A percentile compares a stretch with the other conserved stretches of the same genome.
These are phyloP conservation scores for Holocentrus rufus DNA, from an alignment of 2,797 vertebrate genomes.

Conservation along the genomic window DNA sequence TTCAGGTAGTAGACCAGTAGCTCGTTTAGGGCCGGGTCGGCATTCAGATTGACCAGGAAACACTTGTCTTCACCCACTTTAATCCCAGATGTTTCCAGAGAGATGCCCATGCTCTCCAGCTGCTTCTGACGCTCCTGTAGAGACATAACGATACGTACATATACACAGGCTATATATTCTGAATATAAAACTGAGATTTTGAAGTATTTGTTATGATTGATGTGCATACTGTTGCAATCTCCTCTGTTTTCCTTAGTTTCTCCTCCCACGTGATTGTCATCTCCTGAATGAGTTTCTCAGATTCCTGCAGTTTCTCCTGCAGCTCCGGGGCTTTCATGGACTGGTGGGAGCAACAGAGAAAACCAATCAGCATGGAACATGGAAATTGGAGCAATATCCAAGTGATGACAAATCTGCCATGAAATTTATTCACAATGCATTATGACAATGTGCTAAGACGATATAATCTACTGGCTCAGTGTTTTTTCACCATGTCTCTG, in stretches of 20 bases:
- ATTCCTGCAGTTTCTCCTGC: slow-evolving; percentile 97
- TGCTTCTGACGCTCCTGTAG: slow-evolving; percentile 94
- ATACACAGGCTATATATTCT: neutral
- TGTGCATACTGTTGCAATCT: slow-evolving; percentile 91
- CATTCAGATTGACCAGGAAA: slow-evolving; percentile 97
- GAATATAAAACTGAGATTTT: neutral
- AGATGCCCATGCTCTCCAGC: slow-evolving; percentile 98
- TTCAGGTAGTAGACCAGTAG: slow-evolving; percentile 98
- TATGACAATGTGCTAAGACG: too few relatives aligned
- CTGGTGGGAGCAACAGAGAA: slow-evolving; percentile 70
- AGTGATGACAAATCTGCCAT: slow-evolving; percentile 1
- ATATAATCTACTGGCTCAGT: too few relatives aligned
- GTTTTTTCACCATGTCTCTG: neutral
- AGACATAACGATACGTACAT: slow-evolving; percentile 30
- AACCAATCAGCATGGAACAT: slow-evolving; percentile 1
- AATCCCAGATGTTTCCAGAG: slow-evolving; percentile 95
- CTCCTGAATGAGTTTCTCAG: slow-evolving; percentile 97
- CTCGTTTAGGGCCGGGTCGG: slow-evolving; percentile 97
- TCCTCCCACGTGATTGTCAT: slow-evolving; percentile 98
- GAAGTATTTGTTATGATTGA: slow-evolving; percentile 8
- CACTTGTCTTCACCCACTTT: slow-evolving; percentile 98
- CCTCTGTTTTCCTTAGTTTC: slow-evolving; percentile 97
- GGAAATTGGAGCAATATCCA: neutral
- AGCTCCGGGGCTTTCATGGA: slow-evolving; percentile 97
- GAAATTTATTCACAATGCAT: neutral